Conservation (phyloP, 2,888 invertebrate species). For the Mythimna pallens region DNA sequence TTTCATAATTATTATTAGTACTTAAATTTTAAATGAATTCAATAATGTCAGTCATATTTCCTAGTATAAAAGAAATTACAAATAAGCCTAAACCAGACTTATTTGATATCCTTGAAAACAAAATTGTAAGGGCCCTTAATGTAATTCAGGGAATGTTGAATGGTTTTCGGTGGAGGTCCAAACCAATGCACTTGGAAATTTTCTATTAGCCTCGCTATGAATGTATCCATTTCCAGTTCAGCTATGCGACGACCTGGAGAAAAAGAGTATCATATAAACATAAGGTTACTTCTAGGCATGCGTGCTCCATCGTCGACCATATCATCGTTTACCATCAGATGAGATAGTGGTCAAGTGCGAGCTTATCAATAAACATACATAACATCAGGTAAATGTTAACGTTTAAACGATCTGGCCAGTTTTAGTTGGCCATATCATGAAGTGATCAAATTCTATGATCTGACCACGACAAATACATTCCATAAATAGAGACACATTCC, state of each 20-base stretch:
- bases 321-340: too few relatives aligned
- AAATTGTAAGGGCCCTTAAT: slow-evolving; percentile 79
- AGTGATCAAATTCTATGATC: too few relatives aligned
- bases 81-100: not conserved
- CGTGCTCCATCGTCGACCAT: too few relatives aligned
- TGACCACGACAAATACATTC: too few relatives aligned
- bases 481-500: not conserved
- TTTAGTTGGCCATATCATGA: too few relatives aligned
- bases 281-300: not conserved
- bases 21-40: too few relatives aligned
- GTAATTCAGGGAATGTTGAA: slow-evolving; percentile 75
- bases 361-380: too few relatives aligned
- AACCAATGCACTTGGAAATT: slow-evolving; percentile 78
- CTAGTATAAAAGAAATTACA: not conserved
- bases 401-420: too few relatives aligned
- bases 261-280: not conserved
- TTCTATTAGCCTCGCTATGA: slow-evolving; percentile 77
- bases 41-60: not conserved
- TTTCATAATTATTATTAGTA: too few relatives aligned
- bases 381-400: too few relatives aligned
- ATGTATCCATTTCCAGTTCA: slow-evolving; percentile 90
- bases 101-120: slow-evolving; percentile 75
- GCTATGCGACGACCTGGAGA: slow-evolving; percentile 90
- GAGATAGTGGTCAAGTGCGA: too few relatives aligned
- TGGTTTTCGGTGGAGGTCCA: slow-evolving; percentile 74